Conservation (phyloP, 2,113 vertebrate genomes). For the Oreotrochilus melanogaster region DNA sequence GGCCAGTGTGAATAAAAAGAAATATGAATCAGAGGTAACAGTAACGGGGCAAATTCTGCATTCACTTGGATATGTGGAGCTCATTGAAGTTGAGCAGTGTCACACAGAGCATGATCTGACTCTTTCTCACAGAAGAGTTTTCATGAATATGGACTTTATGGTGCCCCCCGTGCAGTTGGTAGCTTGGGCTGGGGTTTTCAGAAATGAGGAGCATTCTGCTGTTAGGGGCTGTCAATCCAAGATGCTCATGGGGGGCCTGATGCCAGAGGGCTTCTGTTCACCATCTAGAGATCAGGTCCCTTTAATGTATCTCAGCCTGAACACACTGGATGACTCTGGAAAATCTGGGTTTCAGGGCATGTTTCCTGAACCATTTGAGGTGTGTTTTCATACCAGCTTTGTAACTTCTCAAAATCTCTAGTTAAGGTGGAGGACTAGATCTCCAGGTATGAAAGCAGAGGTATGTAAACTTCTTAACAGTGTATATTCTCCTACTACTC, state of each 20-base stretch:
- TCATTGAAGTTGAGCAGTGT: slow-evolving; percentile 2
- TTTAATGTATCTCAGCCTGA: neutral
- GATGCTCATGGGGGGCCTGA: neutral
- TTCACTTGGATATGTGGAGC: neutral
- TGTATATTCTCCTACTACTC: slow-evolving; percentile 30
- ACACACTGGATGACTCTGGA: neutral
- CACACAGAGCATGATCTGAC: neutral
- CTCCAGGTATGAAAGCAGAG: slow-evolving; percentile 14
- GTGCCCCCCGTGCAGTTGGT: neutral
- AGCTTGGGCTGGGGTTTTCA: neutral
- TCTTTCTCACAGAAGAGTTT: neutral
- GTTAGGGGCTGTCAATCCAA: neutral
- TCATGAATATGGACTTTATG: neutral
- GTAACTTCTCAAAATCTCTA: neutral
- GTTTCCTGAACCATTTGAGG: neutral
- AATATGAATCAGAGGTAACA: neutral
- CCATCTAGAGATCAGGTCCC: neutral
- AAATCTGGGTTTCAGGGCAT: neutral
- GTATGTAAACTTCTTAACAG: slow-evolving; percentile 26
- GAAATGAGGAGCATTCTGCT: neutral
- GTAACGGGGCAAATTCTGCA: neutral
- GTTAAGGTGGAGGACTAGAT: neutral
- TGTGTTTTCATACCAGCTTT: neutral
- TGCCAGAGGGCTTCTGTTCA: neutral
- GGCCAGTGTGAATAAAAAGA: slow-evolving; percentile 46